Percentiles rank a stretch among this genome's conserved stretches.
phyloP scores from a whole-genome alignment of 2,797 vertebrate species.

The Urophycis tenuis region DNA sequence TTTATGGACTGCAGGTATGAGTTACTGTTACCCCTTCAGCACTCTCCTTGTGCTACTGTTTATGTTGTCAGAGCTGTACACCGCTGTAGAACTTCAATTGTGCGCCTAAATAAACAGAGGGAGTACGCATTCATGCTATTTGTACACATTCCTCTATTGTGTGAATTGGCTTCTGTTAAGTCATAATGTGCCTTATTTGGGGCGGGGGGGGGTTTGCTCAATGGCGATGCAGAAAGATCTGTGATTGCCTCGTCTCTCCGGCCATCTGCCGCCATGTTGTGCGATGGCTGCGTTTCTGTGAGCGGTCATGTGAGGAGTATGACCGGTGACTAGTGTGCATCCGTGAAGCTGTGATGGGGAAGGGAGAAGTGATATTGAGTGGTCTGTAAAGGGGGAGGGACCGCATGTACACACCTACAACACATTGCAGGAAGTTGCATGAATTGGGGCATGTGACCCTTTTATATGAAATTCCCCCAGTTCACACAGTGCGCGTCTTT shows the following conservation, averaged over 20 bases:
- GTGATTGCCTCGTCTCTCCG: not conserved
- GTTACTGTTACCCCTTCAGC: not conserved
- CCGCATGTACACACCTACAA: conserved; percentile 19
- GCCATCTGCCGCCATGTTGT: not conserved
- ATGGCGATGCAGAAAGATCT: not conserved
- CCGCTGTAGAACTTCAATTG: not conserved
- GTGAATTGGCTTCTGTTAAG: not conserved
- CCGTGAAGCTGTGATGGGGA: conserved; percentile 33
- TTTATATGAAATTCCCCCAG: conserved; percentile 67
- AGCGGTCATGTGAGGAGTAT: conserved; percentile 52
- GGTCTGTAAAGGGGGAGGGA: conserved; percentile 49
- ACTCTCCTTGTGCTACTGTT: not conserved
- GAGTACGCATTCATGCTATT: not conserved
- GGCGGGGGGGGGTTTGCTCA: not conserved
- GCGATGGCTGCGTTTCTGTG: conserved; percentile 31
- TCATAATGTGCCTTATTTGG: not conserved
- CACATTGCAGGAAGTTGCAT: conserved; percentile 61
- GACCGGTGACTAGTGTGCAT: conserved; percentile 56
- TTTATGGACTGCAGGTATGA: conserved; percentile 75
- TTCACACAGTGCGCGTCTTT: conserved; percentile 59
- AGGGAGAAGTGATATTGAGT: conserved; percentile 56
- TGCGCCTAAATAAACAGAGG: not conserved
- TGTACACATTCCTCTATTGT: not conserved
- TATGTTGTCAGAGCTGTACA: no score
- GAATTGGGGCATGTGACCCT: conserved; percentile 65